Percentiles rank a stretch among this genome's conserved stretches.
Evolutionary conservation across 2,888 invertebrate species (phyloP).

Genomic region (Nowickia ferox): DNA sequence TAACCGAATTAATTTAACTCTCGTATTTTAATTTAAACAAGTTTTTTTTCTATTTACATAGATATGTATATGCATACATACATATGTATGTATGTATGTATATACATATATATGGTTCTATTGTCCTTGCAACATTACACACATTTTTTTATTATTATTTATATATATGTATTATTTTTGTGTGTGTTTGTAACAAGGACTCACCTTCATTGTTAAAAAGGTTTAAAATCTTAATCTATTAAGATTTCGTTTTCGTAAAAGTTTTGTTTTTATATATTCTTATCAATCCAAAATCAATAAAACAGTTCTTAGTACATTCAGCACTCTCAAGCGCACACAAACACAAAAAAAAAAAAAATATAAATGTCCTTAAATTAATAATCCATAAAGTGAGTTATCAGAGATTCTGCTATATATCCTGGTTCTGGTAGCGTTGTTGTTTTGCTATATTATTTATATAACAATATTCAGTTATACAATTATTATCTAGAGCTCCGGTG

Average conservation of each 20-base stretch:
- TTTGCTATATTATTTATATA: slow-evolving; percentile 2
- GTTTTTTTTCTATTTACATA: no score
- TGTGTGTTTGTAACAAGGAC: slow-evolving; percentile 57
- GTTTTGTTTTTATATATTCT: slow-evolving; percentile 16
- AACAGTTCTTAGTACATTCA: slow-evolving; percentile 42
- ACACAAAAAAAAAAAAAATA: background rate
- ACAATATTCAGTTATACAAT: slow-evolving; percentile 12
- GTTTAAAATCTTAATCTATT: slow-evolving; percentile 27
- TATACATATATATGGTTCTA: background rate
- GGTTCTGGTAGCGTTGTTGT: slow-evolving; percentile 34
- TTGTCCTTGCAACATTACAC: background rate
- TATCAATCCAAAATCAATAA: slow-evolving; percentile 1
- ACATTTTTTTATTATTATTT: slow-evolving; percentile 13
- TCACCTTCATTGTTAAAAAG: slow-evolving; percentile 76
- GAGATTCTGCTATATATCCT: slow-evolving; percentile 51
- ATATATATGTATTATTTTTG: background rate
- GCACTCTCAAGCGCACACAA: slow-evolving; percentile 9
- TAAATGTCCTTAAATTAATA: slow-evolving; percentile 63
- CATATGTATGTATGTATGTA: background rate
- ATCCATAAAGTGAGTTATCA: slow-evolving; percentile 53
- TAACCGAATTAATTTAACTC: background rate
- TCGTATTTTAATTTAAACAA: no score
- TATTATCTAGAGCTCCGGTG: slow-evolving; percentile 77
- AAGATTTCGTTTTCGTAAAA: background rate
- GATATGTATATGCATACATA: no score